phyloP scores from a whole-genome alignment of 2,888 invertebrate genomes.

The Frankliniella intonsa region DNA sequence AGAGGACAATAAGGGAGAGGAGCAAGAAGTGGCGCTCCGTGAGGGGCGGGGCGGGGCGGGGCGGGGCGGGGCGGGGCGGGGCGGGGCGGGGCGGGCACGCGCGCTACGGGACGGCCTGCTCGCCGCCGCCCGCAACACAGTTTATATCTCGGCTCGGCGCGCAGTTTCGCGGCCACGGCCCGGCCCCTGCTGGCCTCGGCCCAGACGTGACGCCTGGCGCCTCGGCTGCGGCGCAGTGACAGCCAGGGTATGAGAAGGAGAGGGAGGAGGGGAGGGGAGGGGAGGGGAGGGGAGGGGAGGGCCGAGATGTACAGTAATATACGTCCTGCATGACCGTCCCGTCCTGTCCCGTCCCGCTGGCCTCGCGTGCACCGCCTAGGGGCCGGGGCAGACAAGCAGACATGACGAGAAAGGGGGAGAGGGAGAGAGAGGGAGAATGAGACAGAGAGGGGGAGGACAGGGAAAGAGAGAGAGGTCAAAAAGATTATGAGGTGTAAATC shows the following conservation, averaged over 20 bases:
- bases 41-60: not conserved
- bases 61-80: constrained; percentile 4
- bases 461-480: not conserved
- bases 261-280: no score
- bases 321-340: no score
- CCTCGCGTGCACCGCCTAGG: no score
- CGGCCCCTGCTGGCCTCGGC: not conserved
- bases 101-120: no score
- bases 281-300: no score
- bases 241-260: not conserved
- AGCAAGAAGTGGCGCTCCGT: not conserved
- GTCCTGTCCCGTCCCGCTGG: no score
- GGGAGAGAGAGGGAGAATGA: no score
- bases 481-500: constrained; percentile 27
- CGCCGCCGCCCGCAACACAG: no score
- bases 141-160: not conserved
- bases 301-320: not conserved
- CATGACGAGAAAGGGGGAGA: no score
- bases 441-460: not conserved
- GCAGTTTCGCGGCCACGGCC: not conserved
- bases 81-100: not conserved
- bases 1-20: not conserved
- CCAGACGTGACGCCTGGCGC: not conserved
- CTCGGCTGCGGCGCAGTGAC: no score
- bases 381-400: no score